These are phyloP conservation scores for Eupithecia vulgata DNA, from an alignment of 2,888 invertebrate genomes.

Conservation along the genomic window DNA sequence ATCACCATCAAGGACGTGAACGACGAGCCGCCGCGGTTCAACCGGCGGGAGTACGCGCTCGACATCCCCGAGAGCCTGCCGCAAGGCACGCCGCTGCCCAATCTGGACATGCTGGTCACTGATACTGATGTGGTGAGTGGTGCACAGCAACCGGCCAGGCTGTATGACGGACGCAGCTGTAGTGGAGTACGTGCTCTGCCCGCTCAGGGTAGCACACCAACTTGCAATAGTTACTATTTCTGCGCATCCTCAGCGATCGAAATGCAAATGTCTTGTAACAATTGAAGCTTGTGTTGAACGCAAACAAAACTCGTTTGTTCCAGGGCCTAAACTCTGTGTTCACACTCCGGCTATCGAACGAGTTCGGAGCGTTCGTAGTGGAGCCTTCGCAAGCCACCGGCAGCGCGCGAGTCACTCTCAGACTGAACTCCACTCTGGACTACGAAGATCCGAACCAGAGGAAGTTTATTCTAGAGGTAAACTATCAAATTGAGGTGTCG, in stretches of 20 bases:
- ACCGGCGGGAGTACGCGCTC: constrained; percentile 91
- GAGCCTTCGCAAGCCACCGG: constrained; percentile 92
- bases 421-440: constrained; percentile 92
- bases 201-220: neutral
- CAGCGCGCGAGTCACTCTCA: constrained; percentile 91
- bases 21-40: constrained; percentile 94
- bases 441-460: constrained; percentile 96
- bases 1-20: constrained; percentile 95
- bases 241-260: neutral
- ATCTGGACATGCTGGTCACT: constrained; percentile 92
- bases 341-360: constrained; percentile 90
- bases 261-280: no score
- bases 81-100: constrained; percentile 91
- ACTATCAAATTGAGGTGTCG: neutral
- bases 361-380: constrained; percentile 91
- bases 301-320: constrained; percentile 40
- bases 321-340: constrained; percentile 94
- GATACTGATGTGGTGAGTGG: constrained; percentile 92
- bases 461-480: constrained; percentile 92
- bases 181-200: no score
- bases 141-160: neutral
- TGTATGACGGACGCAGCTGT: neutral
- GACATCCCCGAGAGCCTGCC: constrained; percentile 93
- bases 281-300: no score
- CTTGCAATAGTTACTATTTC: neutral